Evolutionary conservation across 2,113 vertebrate genomes (phyloP), one percentile per base, ranked within the genome.

Genomic region (Elaphurus davidianus): DNA sequence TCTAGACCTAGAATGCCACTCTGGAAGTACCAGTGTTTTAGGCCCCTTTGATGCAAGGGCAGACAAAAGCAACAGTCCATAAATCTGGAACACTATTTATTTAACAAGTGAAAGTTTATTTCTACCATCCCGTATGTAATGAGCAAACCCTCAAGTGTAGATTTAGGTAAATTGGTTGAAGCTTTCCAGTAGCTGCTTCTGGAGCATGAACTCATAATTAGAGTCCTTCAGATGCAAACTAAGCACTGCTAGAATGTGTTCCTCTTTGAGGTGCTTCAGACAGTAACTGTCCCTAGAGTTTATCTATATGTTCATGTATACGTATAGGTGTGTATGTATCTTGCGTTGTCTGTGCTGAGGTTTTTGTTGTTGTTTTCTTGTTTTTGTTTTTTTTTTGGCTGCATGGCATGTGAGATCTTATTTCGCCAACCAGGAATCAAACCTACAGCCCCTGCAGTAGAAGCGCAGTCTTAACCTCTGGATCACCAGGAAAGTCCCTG

Each of bases 131-230:
- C 12, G 57, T 67, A 43, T 67, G 59, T 74, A 78, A 64, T 78
- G 62, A 93, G 28, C 28, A 64, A 87, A 54, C 45, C 30, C 23
- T 79, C 1, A 95, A 36, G 4, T 81, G 36, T 62, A 92, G 88
- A 64, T 92, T 94, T 96, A 87, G 45, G 89, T 90, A 94, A 85
- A 87, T 17, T 83, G 40, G 10, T 36, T 30, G 25, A 92, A 95
- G 47, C 21, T 86, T 90, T 76, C 36, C 55, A 30, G 45, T 33
- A 84, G 27, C 36, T 96, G 7, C 30, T 7, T 95, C 33, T 79
- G 50, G 36, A 85, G 19, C 84, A 11, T 67, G 50, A 54, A 85
- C 25, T 95, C 45, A 10, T 81, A 64, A n/a, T 45, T 87, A 60
- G 40, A 54, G 27, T 74, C 33, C 74, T 96, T 89, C 43, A 60